Evolutionary conservation across 2,888 invertebrate genomes (phyloP).

Genomic region (Scelioninae gen. 1): DNA sequence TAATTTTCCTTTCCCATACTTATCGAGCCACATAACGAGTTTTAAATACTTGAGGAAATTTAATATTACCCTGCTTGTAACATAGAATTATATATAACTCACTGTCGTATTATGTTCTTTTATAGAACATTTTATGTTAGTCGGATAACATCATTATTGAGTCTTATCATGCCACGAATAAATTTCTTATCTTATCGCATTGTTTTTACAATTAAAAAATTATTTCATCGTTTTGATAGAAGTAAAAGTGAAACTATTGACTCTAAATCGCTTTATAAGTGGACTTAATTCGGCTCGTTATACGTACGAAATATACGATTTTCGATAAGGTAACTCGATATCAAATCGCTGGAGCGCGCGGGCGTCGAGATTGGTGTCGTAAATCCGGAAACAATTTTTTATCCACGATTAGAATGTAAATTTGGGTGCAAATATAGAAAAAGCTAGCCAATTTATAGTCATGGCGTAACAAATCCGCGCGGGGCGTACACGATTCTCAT

Average conservation of each 20-base stretch:
- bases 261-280: background rate
- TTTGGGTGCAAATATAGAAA: conserved; percentile 60
- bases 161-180: background rate
- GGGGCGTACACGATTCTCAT: conserved; percentile 45
- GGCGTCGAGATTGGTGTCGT: conserved; percentile 42
- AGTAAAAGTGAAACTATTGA: too few relatives aligned
- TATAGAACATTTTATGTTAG: conserved; percentile 2
- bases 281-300: too few relatives aligned
- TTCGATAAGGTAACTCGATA: conserved; percentile 20
- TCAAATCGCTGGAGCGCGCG: conserved; percentile 13
- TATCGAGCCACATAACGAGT: conserved; percentile 6
- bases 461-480: conserved; percentile 51
- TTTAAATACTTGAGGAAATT: conserved; percentile 8
- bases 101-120: conserved; percentile 7
- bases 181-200: background rate
- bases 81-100: conserved; percentile 15
- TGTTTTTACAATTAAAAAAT: background rate
- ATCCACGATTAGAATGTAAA: conserved; percentile 57
- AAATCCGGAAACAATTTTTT: conserved; percentile 51
- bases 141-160: background rate
- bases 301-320: background rate
- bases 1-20: conserved; percentile 7
- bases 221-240: too few relatives aligned
- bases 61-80: conserved; percentile 10
- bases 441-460: conserved; percentile 56